Percentiles rank a stretch among this genome's conserved stretches.
Conservation (phyloP, 2,888 invertebrate genomes). For the Brenthis hecate region DNA sequence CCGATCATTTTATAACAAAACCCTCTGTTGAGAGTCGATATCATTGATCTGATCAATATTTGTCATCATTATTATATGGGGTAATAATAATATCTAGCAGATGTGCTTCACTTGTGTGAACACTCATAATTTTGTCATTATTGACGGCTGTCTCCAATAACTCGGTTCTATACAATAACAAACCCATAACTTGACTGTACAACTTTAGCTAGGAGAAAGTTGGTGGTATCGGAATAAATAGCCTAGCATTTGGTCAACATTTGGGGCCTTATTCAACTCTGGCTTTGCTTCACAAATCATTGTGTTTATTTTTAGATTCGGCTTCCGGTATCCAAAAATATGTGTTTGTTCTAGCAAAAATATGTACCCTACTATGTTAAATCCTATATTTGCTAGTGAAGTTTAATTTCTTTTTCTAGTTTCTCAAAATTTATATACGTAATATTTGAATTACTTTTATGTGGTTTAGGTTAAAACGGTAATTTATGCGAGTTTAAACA, state of each 20-base stretch:
- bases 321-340: neutral
- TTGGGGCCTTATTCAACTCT: conserved; percentile 4
- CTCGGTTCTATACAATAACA: conserved; percentile 10
- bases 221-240: conserved; percentile 14
- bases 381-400: neutral
- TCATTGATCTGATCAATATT: neutral
- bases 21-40: neutral
- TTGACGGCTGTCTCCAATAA: conserved; percentile 20
- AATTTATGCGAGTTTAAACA: conserved; percentile 19
- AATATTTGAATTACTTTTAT: neutral
- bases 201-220: conserved; percentile 3
- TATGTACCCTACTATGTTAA: neutral
- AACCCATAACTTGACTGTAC: conserved; percentile 15
- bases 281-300: conserved; percentile 4
- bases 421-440: neutral
- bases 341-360: neutral
- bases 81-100: conserved; percentile 5
- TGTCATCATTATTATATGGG: conserved; percentile 1
- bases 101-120: neutral
- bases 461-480: neutral
- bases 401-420: neutral
- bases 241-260: conserved; percentile 3
- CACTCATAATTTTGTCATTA: conserved; percentile 15
- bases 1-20: neutral
- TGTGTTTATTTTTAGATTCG: conserved; percentile 2